These are phyloP conservation scores for Drosophila anomelani DNA, from an alignment of 2,888 invertebrate species.

Conservation along the genomic window DNA sequence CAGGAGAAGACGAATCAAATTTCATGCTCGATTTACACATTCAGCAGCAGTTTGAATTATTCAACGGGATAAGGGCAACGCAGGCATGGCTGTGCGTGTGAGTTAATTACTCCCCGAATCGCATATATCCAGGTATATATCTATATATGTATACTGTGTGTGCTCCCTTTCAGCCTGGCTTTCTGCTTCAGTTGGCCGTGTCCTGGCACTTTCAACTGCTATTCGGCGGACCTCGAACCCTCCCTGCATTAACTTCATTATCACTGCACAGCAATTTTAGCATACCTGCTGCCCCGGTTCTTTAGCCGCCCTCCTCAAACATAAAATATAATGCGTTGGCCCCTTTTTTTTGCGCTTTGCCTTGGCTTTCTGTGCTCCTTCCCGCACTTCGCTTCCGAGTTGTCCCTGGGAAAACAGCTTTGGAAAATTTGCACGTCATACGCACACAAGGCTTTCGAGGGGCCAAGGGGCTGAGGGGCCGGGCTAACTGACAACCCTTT, in stretches of 20 bases:
- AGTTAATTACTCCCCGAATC: slow-evolving; percentile 71
- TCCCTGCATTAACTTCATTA: slow-evolving; percentile 71
- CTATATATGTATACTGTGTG: slow-evolving; percentile 12
- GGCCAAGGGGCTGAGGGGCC: slow-evolving; percentile 18
- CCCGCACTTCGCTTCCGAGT: slow-evolving; percentile 14
- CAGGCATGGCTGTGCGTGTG: slow-evolving; percentile 23
- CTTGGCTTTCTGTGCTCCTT: background rate
- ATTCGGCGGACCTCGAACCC: slow-evolving; percentile 47
- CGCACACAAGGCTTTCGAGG: slow-evolving; percentile 60
- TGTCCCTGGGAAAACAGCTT: slow-evolving; percentile 56
- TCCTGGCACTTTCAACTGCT: slow-evolving; percentile 53
- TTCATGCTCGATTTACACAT: slow-evolving; percentile 44
- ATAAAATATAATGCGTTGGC: slow-evolving; percentile 60
- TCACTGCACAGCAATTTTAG: slow-evolving; percentile 56
- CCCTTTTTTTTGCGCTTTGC: slow-evolving; percentile 12
- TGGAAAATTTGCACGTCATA: slow-evolving; percentile 74
- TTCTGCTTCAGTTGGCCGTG: slow-evolving; percentile 16
- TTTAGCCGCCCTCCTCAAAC: slow-evolving; percentile 48
- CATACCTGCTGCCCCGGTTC: slow-evolving; percentile 25
- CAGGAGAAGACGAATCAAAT: slow-evolving; percentile 41
- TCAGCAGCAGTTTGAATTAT: slow-evolving; percentile 25
- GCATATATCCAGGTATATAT: slow-evolving; percentile 28
- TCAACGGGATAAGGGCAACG: slow-evolving; percentile 18
- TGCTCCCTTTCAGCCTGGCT: slow-evolving; percentile 1
- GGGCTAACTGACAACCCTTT: slow-evolving; percentile 48